Conservation (phyloP, 1,140 invertebrate species). For the Cydia splendana region DNA sequence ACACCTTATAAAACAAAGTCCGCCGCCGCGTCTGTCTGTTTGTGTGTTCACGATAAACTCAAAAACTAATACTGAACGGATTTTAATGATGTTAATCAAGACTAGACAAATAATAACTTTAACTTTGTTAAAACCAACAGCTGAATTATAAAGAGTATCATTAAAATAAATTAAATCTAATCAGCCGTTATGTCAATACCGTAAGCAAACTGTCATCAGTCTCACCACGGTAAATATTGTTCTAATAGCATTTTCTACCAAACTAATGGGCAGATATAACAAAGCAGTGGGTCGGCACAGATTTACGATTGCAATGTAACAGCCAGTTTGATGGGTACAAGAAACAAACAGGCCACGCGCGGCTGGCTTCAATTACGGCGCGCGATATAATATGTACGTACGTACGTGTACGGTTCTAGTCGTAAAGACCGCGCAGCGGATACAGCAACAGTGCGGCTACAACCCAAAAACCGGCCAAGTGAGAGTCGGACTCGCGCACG, state of each 20-base stretch:
- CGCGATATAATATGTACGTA: constrained; percentile 40
- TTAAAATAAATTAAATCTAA: neutral
- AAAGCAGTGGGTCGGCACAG: constrained; percentile 37
- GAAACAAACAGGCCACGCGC: constrained; percentile 52
- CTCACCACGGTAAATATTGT: constrained; percentile 21
- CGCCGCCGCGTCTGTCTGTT: no score
- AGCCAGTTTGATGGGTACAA: constrained; percentile 46
- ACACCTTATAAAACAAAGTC: no score
- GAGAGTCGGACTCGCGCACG: no score
- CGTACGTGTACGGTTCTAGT: constrained; percentile 28
- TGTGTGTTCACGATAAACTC: no score
- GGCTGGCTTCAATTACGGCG: constrained; percentile 54
- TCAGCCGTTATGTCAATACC: neutral
- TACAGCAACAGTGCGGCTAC: neutral
- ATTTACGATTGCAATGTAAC: constrained; percentile 47
- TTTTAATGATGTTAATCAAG: neutral
- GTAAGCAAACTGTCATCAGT: constrained; percentile 27
- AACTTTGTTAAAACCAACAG: neutral
- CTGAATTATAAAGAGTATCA: neutral
- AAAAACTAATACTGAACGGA: no score
- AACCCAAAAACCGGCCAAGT: no score
- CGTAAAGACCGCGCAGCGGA: constrained; percentile 44
- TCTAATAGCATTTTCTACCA: constrained; percentile 25
- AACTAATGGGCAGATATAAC: constrained; percentile 30
- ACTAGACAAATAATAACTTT: neutral